Evolutionary conservation across 2,888 invertebrate genomes (phyloP).

Genomic region (Heliconius ismenius): DNA sequence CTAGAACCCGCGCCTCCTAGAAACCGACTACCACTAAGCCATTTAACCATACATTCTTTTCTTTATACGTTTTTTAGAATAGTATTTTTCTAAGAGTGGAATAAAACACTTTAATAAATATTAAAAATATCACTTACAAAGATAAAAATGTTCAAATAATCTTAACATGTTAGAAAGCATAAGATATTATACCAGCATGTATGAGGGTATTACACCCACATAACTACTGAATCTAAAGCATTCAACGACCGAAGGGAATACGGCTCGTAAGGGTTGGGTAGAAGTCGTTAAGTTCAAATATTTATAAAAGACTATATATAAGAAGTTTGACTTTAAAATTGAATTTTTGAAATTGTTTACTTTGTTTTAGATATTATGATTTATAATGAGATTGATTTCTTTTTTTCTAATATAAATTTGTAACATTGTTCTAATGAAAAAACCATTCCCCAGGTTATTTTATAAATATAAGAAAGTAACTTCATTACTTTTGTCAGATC

Average conservation of each 20-base stretch:
- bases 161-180: background rate
- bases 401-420: background rate
- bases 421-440: background rate
- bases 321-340: too few species aligned
- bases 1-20: too few species aligned
- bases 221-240: conserved; percentile 5
- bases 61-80: too few species aligned
- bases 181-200: background rate
- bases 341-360: background rate
- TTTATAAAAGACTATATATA: conserved; percentile 16
- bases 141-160: background rate
- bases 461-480: background rate
- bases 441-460: background rate
- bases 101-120: too few species aligned
- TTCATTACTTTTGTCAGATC: background rate
- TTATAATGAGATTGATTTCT: background rate
- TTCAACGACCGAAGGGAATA: conserved; percentile 17
- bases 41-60: too few species aligned
- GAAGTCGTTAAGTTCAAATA: conserved; percentile 2
- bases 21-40: too few species aligned
- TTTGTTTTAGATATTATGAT: background rate
- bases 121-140: background rate
- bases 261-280: conserved; percentile 5
- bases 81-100: too few species aligned
- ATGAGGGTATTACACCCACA: background rate